Evolutionary conservation across 2,113 vertebrate species (phyloP).

Genomic region (Excalfactoria chinensis): DNA sequence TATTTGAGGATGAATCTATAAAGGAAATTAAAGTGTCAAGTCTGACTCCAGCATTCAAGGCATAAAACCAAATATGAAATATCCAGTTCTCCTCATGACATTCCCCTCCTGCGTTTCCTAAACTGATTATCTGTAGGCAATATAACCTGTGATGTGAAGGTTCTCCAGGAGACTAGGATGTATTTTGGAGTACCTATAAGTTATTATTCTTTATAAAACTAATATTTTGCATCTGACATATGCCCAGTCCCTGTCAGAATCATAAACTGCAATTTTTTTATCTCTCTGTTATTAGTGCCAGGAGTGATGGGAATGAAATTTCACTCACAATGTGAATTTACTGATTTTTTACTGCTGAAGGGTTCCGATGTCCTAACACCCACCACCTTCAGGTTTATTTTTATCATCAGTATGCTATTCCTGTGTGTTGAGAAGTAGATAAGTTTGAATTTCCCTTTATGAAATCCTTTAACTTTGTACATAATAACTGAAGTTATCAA

Average conservation of each 20-base stretch:
- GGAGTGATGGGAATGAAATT: background rate
- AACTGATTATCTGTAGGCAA: background rate
- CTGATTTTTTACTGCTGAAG: background rate
- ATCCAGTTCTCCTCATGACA: background rate
- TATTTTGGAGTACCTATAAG: background rate
- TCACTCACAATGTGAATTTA: background rate
- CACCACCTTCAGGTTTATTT: background rate
- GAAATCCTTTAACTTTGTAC: background rate
- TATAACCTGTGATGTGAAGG: fast-evolving
- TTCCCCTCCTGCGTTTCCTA: background rate
- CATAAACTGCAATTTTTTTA: background rate
- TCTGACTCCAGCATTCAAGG: background rate
- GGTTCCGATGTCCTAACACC: background rate
- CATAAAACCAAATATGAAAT: background rate
- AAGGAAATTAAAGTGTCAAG: constrained; percentile 14
- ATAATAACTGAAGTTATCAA: background rate
- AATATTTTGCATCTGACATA: background rate
- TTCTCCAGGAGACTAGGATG: background rate
- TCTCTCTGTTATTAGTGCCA: background rate
- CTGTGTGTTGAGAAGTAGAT: background rate
- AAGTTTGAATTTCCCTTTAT: background rate
- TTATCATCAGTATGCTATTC: background rate
- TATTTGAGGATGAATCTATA: background rate
- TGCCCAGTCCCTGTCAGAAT: background rate
- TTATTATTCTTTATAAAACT: background rate